Evolutionary conservation across 2,888 invertebrate species (phyloP), one percentile per base, ranked within the genome.

Genomic region (Drosophila birchii): DNA sequence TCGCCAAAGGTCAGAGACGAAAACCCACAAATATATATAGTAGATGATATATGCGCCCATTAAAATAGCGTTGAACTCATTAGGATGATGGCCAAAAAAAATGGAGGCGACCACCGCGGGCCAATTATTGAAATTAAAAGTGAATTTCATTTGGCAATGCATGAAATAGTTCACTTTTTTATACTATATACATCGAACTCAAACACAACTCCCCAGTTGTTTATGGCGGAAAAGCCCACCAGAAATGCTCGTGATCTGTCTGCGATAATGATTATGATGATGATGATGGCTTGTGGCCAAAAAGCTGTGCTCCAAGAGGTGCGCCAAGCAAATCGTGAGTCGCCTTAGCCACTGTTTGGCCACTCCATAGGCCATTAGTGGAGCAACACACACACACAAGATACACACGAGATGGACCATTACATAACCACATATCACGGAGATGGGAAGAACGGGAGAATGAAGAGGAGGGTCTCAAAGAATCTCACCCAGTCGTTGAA

Each of bases 401-500:
- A 39, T 34, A 51, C 51, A 51, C 49, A 68, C 45, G 55, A 51
- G 29, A 39, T 36, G 51, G 41, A 20, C 45, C 43, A 66, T 66
- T 66, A 63, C 36, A 64, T 66, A 66, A 66, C 64, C 20, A 38
- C 32, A 20, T 36, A 2, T 18, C 18, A 34, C 20, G 32, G 32
- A 1, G 45, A n/a, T 18, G 18, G 11, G 23, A n/a, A 14, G 44
- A 34, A 11, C 8, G 36, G 29, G 18, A n/a, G 16, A 16, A 5
- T 38, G 20, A 12, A 11, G 11, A 14, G 26, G 53, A 20, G 38
- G 47, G 26, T 51, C 26, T 43, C 23, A 20, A n/a, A 39, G 41
- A 57, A 60, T 61, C 95, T 93, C 93, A 97, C 97, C 98, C 98
- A 98, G 93, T 98, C 98, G 79, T 95, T 95, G 92, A 97, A 96